phyloP scores from a whole-genome alignment of 2,888 invertebrate species.

The Caenorhabditis sulstoni region DNA sequence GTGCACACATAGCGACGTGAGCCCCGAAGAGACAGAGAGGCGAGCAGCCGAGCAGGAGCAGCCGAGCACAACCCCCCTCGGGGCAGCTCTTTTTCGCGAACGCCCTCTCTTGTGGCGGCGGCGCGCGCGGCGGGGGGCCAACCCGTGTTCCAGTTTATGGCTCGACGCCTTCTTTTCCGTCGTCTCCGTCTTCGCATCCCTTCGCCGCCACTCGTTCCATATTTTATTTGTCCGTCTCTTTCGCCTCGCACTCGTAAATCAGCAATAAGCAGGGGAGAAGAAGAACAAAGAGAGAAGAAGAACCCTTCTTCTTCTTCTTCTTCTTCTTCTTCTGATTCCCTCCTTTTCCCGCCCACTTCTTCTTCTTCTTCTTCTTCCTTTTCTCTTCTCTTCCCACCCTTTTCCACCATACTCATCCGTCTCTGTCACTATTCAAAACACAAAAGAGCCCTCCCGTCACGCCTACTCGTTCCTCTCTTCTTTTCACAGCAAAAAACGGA shows the following conservation, averaged over 20 bases:
- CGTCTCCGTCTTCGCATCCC: conserved; percentile 5
- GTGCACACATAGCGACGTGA: conserved; percentile 59
- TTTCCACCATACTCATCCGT: conserved; percentile 16
- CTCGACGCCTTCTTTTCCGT: conserved; percentile 23
- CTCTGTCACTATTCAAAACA: conserved; percentile 34
- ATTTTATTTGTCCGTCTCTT: conserved; percentile 22
- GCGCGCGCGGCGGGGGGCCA: conserved; percentile 1
- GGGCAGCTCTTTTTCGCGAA: conserved; percentile 43
- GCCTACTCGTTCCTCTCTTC: conserved; percentile 26
- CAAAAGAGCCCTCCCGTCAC: conserved; percentile 26
- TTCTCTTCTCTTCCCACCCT: conserved; percentile 5
- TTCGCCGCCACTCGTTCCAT: conserved; percentile 19
- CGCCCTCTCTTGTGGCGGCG: conserved; percentile 23
- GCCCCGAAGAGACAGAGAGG: conserved; percentile 43
- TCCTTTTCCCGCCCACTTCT: conserved; percentile 11
- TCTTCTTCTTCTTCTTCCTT: background rate
- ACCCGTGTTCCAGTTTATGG: conserved; percentile 32
- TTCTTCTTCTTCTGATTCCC: conserved; percentile 2
- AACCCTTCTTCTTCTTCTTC: background rate
- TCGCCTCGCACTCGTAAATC: conserved; percentile 25
- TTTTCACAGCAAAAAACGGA: background rate
- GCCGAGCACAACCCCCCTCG: conserved; percentile 20
- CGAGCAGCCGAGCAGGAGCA: conserved; percentile 35
- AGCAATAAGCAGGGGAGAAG: background rate
- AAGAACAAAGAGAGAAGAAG: background rate